phyloP scores from a whole-genome alignment of 2,888 invertebrate genomes.

The Rhagonycha lutea region DNA sequence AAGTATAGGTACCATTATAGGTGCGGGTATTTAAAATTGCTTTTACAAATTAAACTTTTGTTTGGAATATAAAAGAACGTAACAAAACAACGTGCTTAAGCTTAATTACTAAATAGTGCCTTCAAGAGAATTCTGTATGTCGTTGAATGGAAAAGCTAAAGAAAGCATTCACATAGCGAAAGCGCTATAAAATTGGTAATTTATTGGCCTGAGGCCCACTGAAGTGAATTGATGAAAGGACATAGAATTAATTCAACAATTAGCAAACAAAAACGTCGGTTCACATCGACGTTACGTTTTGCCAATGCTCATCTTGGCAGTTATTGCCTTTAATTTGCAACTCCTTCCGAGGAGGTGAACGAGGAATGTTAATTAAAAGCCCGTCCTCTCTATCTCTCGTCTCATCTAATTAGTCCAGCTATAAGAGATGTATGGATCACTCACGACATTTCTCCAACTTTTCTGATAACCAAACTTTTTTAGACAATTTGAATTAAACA shows the following conservation, averaged over 20 bases:
- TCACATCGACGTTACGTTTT: conserved; percentile 48
- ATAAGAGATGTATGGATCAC: conserved; percentile 39
- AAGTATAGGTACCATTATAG: not conserved
- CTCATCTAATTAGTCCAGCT: conserved; percentile 44
- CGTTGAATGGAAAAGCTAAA: conserved; percentile 30
- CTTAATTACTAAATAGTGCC: conserved; percentile 23
- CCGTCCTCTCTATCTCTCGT: conserved; percentile 45
- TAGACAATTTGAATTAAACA: not conserved
- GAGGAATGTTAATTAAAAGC: conserved; percentile 58
- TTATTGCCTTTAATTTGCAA: conserved; percentile 57
- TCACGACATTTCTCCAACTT: conserved; percentile 33
- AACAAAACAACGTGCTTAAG: not conserved
- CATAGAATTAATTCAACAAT: conserved; percentile 55
- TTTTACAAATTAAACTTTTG: not conserved
- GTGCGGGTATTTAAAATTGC: not conserved
- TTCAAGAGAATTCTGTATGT: conserved; percentile 24
- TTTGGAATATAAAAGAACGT: not conserved
- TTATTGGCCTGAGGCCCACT: conserved; percentile 36
- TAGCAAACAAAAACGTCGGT: conserved; percentile 54
- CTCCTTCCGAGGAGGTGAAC: conserved; percentile 53
- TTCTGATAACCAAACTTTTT: conserved; percentile 7
- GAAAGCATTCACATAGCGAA: conserved; percentile 37
- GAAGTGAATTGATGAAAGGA: conserved; percentile 48
- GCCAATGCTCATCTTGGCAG: conserved; percentile 52
- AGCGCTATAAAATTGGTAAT: conserved; percentile 40